Conservation (phyloP, 1,140 invertebrate genomes). For the Drosophila nikananu region DNA sequence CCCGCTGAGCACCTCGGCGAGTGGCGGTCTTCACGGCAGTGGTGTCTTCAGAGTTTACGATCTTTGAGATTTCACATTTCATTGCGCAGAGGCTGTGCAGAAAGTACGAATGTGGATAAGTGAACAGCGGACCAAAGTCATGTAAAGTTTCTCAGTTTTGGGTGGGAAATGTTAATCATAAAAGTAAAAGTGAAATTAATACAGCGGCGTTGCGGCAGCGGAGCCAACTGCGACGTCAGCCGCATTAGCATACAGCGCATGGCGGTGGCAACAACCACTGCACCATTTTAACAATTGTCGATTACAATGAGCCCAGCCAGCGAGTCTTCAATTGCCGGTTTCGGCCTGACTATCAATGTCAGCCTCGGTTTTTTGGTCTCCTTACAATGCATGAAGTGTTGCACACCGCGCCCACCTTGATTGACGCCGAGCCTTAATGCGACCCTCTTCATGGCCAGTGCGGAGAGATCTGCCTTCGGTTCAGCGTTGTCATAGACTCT, state of each 20-base stretch:
- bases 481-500: conserved; percentile 12
- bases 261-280: conserved; percentile 42
- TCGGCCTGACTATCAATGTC: conserved; percentile 59
- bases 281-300: conserved; percentile 38
- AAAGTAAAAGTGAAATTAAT: conserved; percentile 84
- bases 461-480: conserved; percentile 58
- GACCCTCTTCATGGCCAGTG: conserved; percentile 1
- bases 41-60: conserved; percentile 73
- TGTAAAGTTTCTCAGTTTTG: conserved; percentile 78
- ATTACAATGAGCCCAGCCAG: conserved; percentile 58
- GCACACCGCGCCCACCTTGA: conserved; percentile 46
- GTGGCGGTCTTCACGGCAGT: conserved; percentile 8
- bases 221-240: conserved; percentile 50
- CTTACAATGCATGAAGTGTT: conserved; percentile 42
- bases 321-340: conserved; percentile 45
- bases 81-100: conserved; percentile 52
- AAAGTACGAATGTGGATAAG: conserved; percentile 65
- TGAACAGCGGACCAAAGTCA: conserved; percentile 49
- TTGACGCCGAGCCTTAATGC: conserved; percentile 54
- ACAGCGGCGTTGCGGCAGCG: conserved; percentile 37
- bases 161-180: conserved; percentile 82
- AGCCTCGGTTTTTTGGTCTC: conserved; percentile 43
- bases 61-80: conserved; percentile 78
- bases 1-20: conserved; percentile 13
- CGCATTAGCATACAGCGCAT: conserved; percentile 77